Conservation (phyloP, 2,113 vertebrate species). For the Perognathus longimembris region DNA sequence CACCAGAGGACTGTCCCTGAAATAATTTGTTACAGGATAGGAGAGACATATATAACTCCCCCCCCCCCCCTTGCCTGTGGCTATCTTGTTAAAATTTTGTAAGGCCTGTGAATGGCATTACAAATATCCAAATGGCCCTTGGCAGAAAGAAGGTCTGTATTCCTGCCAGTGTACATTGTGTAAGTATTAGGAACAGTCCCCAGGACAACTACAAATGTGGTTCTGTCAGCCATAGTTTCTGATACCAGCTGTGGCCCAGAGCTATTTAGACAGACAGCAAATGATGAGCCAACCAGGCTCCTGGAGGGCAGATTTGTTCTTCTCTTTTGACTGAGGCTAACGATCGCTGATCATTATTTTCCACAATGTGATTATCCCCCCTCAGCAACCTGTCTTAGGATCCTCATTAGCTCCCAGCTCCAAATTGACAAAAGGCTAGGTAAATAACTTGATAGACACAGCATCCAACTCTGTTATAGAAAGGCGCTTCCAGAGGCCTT, state of each 20-base stretch:
- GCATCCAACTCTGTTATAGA: constrained; percentile 4
- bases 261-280: neutral
- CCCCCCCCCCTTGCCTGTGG: too few relatives aligned
- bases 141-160: too few relatives aligned
- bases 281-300: neutral
- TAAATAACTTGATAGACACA: neutral
- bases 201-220: neutral
- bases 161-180: neutral
- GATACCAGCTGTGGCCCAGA: neutral
- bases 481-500: neutral
- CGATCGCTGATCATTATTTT: neutral
- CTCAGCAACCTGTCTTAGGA: neutral
- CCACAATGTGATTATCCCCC: neutral
- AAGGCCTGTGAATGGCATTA: too few relatives aligned
- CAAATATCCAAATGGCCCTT: too few relatives aligned
- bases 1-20: too few relatives aligned
- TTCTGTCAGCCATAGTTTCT: neutral
- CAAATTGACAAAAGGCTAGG: neutral
- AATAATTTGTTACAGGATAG: too few relatives aligned
- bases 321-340: neutral
- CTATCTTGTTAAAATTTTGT: too few relatives aligned
- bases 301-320: neutral
- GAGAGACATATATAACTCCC: too few relatives aligned
- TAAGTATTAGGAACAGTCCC: constrained; percentile 11
- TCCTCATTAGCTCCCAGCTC: neutral